Conservation (phyloP, 2,113 vertebrate genomes). For the Rhombomys opimus region DNA sequence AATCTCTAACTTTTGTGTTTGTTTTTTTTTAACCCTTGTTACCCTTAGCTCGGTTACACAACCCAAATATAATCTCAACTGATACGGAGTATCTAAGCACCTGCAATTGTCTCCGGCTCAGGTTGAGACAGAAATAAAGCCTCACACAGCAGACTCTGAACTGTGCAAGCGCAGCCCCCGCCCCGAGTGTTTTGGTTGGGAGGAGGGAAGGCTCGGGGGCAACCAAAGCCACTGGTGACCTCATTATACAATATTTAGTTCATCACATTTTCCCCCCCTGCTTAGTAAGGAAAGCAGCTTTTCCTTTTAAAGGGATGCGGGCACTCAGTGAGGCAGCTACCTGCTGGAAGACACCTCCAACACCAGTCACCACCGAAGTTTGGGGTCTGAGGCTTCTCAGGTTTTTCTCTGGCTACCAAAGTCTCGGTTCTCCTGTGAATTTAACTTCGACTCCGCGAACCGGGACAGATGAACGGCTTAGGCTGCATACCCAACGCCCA, state of each 20-base stretch:
- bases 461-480: neutral
- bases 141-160: neutral
- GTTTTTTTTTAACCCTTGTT: slow-evolving; percentile 36
- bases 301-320: neutral
- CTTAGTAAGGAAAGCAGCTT: slow-evolving; percentile 17
- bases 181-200: neutral
- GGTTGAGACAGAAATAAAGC: neutral
- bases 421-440: neutral
- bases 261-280: neutral
- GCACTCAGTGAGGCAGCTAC: neutral
- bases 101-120: neutral
- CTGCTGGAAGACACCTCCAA: neutral
- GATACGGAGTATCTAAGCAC: neutral
- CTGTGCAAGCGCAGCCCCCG: neutral
- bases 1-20: neutral
- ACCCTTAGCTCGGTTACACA: neutral
- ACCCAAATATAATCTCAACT: neutral
- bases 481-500: neutral
- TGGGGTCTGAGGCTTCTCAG: neutral
- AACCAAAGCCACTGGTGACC: slow-evolving; percentile 53
- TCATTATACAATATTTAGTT: slow-evolving; percentile 61
- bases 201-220: neutral
- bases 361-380: neutral
- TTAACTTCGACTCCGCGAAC: neutral
- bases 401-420: neutral